Conservation (phyloP, 2,888 invertebrate genomes). For the Athetis lepigone region DNA sequence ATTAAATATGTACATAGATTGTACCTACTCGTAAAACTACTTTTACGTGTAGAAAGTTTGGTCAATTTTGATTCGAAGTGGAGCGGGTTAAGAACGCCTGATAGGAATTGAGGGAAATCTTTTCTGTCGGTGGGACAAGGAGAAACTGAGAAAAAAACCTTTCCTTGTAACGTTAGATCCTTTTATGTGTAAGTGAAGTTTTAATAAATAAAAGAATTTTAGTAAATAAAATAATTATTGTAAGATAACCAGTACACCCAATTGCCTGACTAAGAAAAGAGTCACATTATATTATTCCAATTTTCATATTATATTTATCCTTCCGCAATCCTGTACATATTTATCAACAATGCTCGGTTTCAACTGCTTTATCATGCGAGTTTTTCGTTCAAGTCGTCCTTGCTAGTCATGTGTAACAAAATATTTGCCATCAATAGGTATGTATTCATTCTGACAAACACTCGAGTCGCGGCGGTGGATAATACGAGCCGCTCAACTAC, state of each 20-base stretch:
- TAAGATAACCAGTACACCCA: neutral
- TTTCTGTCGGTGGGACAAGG: no score
- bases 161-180: no score
- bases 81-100: no score
- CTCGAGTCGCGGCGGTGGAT: constrained; percentile 37
- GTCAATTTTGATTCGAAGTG: no score
- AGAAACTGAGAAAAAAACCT: no score
- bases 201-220: no score
- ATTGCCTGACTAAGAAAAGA: neutral
- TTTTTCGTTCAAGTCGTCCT: constrained; percentile 27
- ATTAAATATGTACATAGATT: neutral
- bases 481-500: constrained; percentile 44
- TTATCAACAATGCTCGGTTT: constrained; percentile 21
- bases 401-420: constrained; percentile 41
- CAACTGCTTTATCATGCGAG: constrained; percentile 9
- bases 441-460: constrained; percentile 60
- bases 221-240: no score
- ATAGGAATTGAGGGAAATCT: no score
- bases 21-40: neutral
- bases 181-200: no score
- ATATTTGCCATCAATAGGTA: constrained; percentile 55
- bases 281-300: neutral
- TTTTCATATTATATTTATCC: constrained; percentile 4
- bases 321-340: neutral
- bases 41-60: neutral